These are phyloP conservation scores for Helleia helle DNA, from an alignment of 2,888 invertebrate species.

Conservation along the genomic window DNA sequence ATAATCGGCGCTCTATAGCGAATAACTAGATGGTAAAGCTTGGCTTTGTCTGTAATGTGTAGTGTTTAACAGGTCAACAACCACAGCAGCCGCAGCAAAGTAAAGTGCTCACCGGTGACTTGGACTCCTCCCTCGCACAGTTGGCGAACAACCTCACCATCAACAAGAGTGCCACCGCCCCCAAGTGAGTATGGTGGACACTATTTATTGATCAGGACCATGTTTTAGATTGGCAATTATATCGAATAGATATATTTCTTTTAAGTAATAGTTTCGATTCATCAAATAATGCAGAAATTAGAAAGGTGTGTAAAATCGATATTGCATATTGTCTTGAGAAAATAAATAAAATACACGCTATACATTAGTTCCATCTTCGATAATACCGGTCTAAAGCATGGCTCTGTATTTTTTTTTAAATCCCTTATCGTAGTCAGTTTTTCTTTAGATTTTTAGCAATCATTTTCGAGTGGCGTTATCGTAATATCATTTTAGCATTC, in stretches of 20 bases:
- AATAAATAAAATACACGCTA: too few species aligned
- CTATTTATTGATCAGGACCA: conserved; percentile 18
- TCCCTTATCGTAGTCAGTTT: conserved; percentile 4
- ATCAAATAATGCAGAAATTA: too few species aligned
- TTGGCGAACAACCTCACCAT: conserved; percentile 94
- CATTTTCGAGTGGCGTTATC: conserved; percentile 8
- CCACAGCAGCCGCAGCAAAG: conserved; percentile 58
- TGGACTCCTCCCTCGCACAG: conserved; percentile 94
- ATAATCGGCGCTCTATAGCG: too few species aligned
- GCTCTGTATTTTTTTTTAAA: neutral
- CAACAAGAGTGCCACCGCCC: conserved; percentile 81
- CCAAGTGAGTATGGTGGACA: conserved; percentile 76
- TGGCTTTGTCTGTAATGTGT: neutral
- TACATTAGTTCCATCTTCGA: too few species aligned
- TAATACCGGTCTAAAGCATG: too few species aligned
- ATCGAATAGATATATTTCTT: too few species aligned
- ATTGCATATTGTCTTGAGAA: too few species aligned
- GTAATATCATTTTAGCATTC: conserved; percentile 1
- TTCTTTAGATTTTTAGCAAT: conserved; percentile 9
- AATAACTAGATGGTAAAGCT: too few species aligned
- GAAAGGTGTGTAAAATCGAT: too few species aligned
- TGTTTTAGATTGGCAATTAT: too few species aligned
- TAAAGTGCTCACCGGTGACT: conserved; percentile 91
- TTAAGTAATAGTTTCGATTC: too few species aligned
- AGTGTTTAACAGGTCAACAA: conserved; percentile 39